Base-by-base conservation (phyloP, 2,113 vertebrate genomes). In the Reinhardtius hippoglossoides region DNA sequence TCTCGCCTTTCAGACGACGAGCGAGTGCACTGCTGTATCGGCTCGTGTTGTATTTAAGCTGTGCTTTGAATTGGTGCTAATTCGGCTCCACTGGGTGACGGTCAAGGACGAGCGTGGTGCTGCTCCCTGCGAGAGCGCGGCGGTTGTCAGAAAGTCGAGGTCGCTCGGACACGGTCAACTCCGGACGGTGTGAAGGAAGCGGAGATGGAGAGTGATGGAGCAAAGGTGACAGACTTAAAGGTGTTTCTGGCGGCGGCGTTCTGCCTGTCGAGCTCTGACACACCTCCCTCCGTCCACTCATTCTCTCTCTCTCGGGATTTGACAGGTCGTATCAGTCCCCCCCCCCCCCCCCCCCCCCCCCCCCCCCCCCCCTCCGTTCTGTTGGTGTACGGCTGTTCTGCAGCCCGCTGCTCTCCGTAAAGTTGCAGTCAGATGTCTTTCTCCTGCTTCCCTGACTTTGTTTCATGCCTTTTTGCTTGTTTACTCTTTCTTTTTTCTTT, bases 181-280 rank as follows among this genome's bases (percentile, higher is more conserved):
- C 89, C 73, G 84, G 93, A 93, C 59, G 52, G 93, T 94, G 95
- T 93, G 94, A 96, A 94, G 94, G 94, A 94, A 88, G 72, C 50
- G 10, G 68, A 60, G 83, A 78, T 82, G 76, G 79, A 74, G 94
- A 95, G 95, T 94, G 94, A 94, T 94, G 95, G 93, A 95, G 96
- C 94, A 95, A 81, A 90, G 95, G 87, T 94, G 96, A 95, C 95
- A 96, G 95, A 95, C 95, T 94, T 94, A 92, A 96, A 96, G 95
- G 96, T 97, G 96, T 96, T 94, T 96, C 92, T 91, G 92, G 91
- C 93, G 92, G 74, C 54, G 15, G 50, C 75, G 74, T 85, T 86
- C 71, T 79, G 76, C 67, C 76, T 81, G 93, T 93, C 94, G 27
- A 27, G 26, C 70, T 18, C 56, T 52, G 62, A 58, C 78, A 71